phyloP scores from a whole-genome alignment of 1,140 invertebrate species.

The Trinorchestia longiramus region DNA sequence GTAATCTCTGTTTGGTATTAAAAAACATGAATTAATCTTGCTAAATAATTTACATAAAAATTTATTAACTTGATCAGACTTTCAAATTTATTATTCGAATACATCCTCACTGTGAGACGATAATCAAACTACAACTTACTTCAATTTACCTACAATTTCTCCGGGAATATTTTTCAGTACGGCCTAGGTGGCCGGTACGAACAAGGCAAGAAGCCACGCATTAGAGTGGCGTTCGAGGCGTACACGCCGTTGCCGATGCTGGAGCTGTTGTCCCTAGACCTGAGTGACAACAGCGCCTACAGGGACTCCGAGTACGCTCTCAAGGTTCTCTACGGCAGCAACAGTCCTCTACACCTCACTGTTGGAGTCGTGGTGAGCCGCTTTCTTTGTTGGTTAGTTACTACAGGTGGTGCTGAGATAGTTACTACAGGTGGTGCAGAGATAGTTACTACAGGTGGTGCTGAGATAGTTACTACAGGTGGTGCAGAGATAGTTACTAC shows the following conservation, averaged over 20 bases:
- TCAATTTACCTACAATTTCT: too few species aligned
- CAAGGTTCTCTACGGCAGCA: constrained; percentile 61
- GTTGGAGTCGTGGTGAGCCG: constrained; percentile 57
- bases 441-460: too few species aligned
- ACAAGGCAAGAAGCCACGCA: constrained; percentile 60
- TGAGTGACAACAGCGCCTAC: constrained; percentile 61
- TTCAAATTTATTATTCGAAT: too few species aligned
- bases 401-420: neutral
- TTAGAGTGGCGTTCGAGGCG: constrained; percentile 58
- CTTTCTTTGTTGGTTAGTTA: neutral
- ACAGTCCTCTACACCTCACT: constrained; percentile 56
- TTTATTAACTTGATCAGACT: too few species aligned
- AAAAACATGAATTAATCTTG: too few species aligned
- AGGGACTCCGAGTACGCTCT: constrained; percentile 58
- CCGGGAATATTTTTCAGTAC: constrained; percentile 60
- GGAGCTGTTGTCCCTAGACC: constrained; percentile 59
- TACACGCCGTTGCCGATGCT: constrained; percentile 63
- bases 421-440: too few species aligned
- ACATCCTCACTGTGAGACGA: too few species aligned
- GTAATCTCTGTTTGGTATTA: too few species aligned
- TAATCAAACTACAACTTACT: too few species aligned
- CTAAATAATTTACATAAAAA: too few species aligned
- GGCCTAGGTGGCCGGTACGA: constrained; percentile 62
- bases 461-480: too few species aligned
- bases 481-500: too few species aligned